Evolutionary conservation across 2,113 vertebrate species (phyloP).

Genomic region (Chaenocephalus aceratus): DNA sequence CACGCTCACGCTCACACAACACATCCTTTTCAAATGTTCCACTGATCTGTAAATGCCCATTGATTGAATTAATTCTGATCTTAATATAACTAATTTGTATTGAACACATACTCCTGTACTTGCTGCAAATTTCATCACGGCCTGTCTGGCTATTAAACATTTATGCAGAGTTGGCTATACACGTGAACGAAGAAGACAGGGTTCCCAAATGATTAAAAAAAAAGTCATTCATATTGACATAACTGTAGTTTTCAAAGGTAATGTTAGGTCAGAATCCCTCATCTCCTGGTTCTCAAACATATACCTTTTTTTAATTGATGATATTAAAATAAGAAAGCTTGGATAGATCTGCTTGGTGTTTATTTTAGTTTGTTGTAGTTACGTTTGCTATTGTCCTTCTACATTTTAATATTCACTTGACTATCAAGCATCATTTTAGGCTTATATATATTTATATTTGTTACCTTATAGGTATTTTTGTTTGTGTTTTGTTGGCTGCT

Average conservation of each 20-base stretch:
- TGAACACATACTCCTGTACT: constrained; percentile 26
- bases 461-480: not conserved
- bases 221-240: constrained; percentile 53
- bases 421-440: not conserved
- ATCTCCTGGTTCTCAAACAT: not conserved
- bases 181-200: constrained; percentile 30
- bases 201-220: constrained; percentile 43
- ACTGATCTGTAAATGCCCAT: constrained; percentile 23
- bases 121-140: constrained; percentile 44
- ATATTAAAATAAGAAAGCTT: not conserved
- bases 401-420: not conserved
- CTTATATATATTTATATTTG: not conserved
- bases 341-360: not conserved
- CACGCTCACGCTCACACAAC: not conserved
- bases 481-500: constrained; percentile 1
- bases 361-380: not conserved
- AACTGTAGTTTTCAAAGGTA: constrained; percentile 24
- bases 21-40: constrained; percentile 19
- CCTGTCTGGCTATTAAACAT: constrained; percentile 44
- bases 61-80: constrained; percentile 43
- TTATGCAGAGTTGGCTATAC: constrained; percentile 27
- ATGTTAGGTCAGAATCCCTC: not conserved
- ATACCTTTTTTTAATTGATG: not conserved
- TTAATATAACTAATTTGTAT: constrained; percentile 45
- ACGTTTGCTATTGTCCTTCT: not conserved